A percentile compares a stretch with the other conserved stretches of the same genome.
Evolutionary conservation across 2,113 vertebrate genomes (phyloP).

Genomic region (Paramisgurnus dabryanus): DNA sequence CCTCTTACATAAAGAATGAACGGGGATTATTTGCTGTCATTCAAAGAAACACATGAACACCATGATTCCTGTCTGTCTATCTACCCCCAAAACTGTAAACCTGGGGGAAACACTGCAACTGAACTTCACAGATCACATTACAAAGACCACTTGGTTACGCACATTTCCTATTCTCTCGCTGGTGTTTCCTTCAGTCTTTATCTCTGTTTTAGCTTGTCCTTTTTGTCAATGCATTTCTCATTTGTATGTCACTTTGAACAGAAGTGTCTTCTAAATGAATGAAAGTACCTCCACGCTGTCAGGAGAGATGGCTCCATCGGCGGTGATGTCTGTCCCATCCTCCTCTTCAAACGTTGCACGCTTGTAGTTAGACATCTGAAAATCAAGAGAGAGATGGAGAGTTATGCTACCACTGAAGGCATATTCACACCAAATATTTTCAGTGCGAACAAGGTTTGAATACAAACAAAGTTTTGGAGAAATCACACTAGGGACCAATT

Average conservation of each 20-base stretch:
- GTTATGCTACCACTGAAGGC: not conserved
- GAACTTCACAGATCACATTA: not conserved
- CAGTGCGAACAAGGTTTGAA: not conserved
- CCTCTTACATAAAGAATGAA: no score
- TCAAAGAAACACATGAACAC: no score
- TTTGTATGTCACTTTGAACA: not conserved
- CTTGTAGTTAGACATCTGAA: conserved; percentile 94
- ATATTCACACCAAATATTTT: not conserved
- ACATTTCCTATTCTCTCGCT: not conserved
- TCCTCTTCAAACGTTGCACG: conserved; percentile 91
- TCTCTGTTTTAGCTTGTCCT: no score
- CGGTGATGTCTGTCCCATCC: conserved; percentile 76
- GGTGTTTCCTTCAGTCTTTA: not conserved
- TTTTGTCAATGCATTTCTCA: not conserved
- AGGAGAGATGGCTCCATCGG: conserved; percentile 79
- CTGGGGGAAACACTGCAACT: no score
- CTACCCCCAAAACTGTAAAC: no score
- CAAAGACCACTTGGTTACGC: not conserved
- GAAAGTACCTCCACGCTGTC: conserved; percentile 84
- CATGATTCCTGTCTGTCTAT: no score
- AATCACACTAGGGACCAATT: not conserved
- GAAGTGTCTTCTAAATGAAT: not conserved
- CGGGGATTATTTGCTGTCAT: no score
- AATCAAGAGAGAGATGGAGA: conserved; percentile 18
- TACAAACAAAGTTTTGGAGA: not conserved